Conservation (phyloP, 1,140 invertebrate species). For the Leptopilina boulardi region DNA sequence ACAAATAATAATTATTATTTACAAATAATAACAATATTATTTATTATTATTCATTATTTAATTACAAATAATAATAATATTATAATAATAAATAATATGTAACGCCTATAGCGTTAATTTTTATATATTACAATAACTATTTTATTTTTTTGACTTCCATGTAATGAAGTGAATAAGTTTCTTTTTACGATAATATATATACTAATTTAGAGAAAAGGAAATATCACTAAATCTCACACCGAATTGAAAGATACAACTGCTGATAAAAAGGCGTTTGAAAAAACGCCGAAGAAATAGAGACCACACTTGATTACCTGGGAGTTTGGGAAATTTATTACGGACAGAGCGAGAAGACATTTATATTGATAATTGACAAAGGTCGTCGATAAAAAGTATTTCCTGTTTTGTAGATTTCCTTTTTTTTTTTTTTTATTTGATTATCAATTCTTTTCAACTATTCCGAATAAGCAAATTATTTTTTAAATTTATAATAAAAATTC, state of each 20-base stretch:
- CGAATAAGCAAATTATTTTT: too few relatives aligned
- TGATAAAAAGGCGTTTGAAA: constrained; percentile 21
- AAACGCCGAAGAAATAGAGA: constrained; percentile 19
- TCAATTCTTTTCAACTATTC: not conserved
- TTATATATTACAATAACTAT: too few relatives aligned
- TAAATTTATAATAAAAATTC: too few relatives aligned
- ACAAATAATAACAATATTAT: too few relatives aligned
- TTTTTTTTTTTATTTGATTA: too few relatives aligned
- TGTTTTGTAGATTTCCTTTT: constrained; percentile 29
- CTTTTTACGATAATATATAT: not conserved
- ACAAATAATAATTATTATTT: too few relatives aligned
- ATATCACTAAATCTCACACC: constrained; percentile 5
- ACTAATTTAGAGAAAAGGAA: not conserved
- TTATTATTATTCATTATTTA: too few relatives aligned
- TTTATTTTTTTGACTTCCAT: too few relatives aligned
- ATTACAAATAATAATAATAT: too few relatives aligned
- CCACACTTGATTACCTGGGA: constrained; percentile 11
- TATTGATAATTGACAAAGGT: not conserved
- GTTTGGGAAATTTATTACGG: not conserved
- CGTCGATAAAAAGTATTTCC: not conserved
- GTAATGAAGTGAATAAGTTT: not conserved
- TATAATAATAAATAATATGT: too few relatives aligned
- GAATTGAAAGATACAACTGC: not conserved
- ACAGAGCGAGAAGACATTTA: constrained; percentile 15
- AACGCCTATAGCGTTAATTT: too few relatives aligned